phyloP scores from a whole-genome alignment of 2,113 vertebrate genomes.

The Nothocercus julius region DNA sequence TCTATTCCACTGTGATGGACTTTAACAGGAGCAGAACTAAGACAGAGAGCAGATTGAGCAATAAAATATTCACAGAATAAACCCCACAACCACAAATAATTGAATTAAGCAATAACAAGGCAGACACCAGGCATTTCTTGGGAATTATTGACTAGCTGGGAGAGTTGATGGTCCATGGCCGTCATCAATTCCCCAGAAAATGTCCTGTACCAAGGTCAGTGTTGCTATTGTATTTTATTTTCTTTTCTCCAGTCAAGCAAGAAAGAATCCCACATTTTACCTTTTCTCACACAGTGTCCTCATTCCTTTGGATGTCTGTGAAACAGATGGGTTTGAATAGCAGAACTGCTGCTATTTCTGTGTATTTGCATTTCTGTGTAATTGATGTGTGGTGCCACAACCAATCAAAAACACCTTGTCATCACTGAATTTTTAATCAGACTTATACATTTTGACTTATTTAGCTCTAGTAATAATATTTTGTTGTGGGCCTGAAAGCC shows the following conservation, averaged over 20 bases:
- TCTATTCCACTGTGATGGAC: neutral
- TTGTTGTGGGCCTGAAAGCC: neutral
- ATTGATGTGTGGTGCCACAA: neutral
- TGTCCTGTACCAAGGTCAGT: constrained; percentile 55
- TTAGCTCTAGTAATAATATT: neutral
- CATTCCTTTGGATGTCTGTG: neutral
- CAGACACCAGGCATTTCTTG: constrained; percentile 49
- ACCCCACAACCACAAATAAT: constrained; percentile 59
- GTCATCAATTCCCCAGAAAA: constrained; percentile 55
- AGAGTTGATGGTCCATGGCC: constrained; percentile 32
- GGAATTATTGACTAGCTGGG: constrained; percentile 40
- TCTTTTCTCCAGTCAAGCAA: neutral
- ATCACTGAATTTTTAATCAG: neutral
- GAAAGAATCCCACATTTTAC: constrained; percentile 32
- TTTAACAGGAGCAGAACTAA: constrained; percentile 22
- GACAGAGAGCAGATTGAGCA: constrained; percentile 36
- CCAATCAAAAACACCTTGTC: neutral
- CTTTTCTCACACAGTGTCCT: constrained; percentile 17
- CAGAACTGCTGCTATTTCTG: constrained; percentile 5
- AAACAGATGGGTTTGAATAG: neutral
- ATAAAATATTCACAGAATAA: constrained; percentile 69
- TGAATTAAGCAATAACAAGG: constrained; percentile 65
- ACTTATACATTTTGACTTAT: neutral
- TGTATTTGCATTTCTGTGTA: constrained; percentile 1
- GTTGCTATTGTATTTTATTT: neutral